Base-by-base conservation (phyloP, 2,888 invertebrate genomes). In the Ditylenchus weischeri region DNA sequence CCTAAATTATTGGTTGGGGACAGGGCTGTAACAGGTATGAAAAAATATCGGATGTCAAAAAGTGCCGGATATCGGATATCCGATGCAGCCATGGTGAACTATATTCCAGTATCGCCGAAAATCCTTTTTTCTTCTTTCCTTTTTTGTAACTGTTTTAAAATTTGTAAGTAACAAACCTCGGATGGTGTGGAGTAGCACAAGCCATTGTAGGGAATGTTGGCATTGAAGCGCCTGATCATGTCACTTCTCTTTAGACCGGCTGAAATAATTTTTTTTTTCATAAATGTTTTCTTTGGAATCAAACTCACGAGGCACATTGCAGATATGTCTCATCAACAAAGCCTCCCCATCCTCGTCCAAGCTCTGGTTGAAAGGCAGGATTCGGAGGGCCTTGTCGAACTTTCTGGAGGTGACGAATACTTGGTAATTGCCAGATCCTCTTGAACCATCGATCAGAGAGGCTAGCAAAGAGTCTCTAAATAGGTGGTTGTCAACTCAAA, bases 331-430 rank as follows among this genome's bases (percentile, higher is more conserved):
- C 69, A 94, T 88, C 76, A 94, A 91, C 79, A 90, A 89, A 67
- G 90, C 90, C 86, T 98, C 98, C 0, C 92, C 86, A 86, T 98
- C 96, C 86, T 98, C 96, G 81, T 95, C 96, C 1, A 95, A 91
- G 0, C 90, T 89, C 6, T 84, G 84, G 35, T 84, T 90, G 66
- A 93, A 87, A 10, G 96, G 95, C 35, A 93, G 91, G 71, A 94
- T 88, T 68, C 96, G 88, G 83, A 90, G 90, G 0, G 92, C 92
- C 69, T 93, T 87, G 61, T 91, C 89, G 23, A 93, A 92, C 48
- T 88, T 69, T 87, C 73, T 72, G 13, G 75, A 77, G 36, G 74
- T 74, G 7, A 81, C 76, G 66, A 78, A 78, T 0, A 82, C 75
- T 68, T 96, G 93, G 79, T 91, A 88, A 85, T 98, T 98, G 0